phyloP scores from a whole-genome alignment of 2,888 invertebrate species.

The Nycteola revayana region DNA sequence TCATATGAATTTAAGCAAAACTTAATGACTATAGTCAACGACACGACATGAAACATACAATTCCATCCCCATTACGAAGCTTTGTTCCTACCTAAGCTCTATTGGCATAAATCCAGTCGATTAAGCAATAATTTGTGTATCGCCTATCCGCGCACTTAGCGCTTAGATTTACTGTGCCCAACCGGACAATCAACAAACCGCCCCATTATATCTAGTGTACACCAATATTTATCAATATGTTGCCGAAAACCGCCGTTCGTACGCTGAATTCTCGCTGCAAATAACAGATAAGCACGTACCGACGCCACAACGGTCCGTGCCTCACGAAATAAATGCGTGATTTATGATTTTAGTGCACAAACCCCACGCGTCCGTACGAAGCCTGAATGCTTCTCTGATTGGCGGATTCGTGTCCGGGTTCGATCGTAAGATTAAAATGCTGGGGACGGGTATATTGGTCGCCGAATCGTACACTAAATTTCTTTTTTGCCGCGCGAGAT shows the following conservation, averaged over 20 bases:
- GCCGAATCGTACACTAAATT: slow-evolving; percentile 17
- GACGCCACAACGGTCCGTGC: slow-evolving; percentile 63
- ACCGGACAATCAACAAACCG: slow-evolving; percentile 34
- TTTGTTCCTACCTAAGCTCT: slow-evolving; percentile 15
- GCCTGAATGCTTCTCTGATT: slow-evolving; percentile 39
- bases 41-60: too few species aligned
- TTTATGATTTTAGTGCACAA: slow-evolving; percentile 69
- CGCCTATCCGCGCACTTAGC: slow-evolving; percentile 26
- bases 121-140: slow-evolving; percentile 42
- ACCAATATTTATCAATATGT: slow-evolving; percentile 72
- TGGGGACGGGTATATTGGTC: slow-evolving; percentile 16
- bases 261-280: slow-evolving; percentile 63
- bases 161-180: slow-evolving; percentile 38
- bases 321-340: slow-evolving; percentile 72
- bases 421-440: slow-evolving; percentile 25
- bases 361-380: slow-evolving; percentile 33
- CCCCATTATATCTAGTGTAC: slow-evolving; percentile 34
- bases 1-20: too few species aligned
- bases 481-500: slow-evolving; percentile 7
- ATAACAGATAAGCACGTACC: slow-evolving; percentile 76
- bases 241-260: slow-evolving; percentile 53
- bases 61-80: neutral
- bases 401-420: slow-evolving; percentile 46
- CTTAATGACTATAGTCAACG: too few species aligned
- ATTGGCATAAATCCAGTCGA: slow-evolving; percentile 33